Base-by-base conservation (phyloP, 2,113 vertebrate species). In the Paralichthys olivaceus region DNA sequence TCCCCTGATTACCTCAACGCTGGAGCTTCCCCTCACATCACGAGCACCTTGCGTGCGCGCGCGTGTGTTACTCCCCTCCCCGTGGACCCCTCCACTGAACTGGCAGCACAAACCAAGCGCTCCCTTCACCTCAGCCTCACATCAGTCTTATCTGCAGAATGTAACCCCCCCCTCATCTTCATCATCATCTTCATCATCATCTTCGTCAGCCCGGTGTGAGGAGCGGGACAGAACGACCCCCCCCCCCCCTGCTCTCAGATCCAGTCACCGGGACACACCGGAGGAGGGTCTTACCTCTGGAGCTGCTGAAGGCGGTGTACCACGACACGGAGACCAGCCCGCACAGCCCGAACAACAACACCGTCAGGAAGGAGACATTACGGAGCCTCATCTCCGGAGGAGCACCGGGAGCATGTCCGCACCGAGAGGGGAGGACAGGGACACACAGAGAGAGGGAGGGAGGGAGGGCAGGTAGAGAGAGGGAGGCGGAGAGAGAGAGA, bases 301-400 rank as follows among this genome's bases (percentile, higher is more conserved):
- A 96, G 92, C 95, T 96, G 94, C 96, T 94, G 95, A 97, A 97
- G 87, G 97, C 97, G 86, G 97, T 96, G 96, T 97, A 98, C 97
- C 97, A 99, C 90, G 97, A 98, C 63, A 99, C 93, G 66, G 97
- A 99, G 87, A 98, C 92, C 88, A 99, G 94, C 87, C 96, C 96
- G 95, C 96, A 97, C 77, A 98, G 93, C 90, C 95, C 96, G 92
- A 96, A 95, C 89, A 98, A 94, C 91, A 96, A 94, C 92, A 96
- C 96, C 95, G 97, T 97, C 95, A 98, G 94, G 95, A 97, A 96
- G 94, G 97, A 96, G 95, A 96, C 96, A 95, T 96, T 94, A 90
- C 96, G 93, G 95, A 96, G 94, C 96, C 96, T 97, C 96, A 97
- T 96, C 94, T 96, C 96, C 95, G 88, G 14, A 14, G 43, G 43